These are phyloP conservation scores for Acanthococcus lagerstroemiae DNA, from an alignment of 2,888 invertebrate species.

Conservation along the genomic window DNA sequence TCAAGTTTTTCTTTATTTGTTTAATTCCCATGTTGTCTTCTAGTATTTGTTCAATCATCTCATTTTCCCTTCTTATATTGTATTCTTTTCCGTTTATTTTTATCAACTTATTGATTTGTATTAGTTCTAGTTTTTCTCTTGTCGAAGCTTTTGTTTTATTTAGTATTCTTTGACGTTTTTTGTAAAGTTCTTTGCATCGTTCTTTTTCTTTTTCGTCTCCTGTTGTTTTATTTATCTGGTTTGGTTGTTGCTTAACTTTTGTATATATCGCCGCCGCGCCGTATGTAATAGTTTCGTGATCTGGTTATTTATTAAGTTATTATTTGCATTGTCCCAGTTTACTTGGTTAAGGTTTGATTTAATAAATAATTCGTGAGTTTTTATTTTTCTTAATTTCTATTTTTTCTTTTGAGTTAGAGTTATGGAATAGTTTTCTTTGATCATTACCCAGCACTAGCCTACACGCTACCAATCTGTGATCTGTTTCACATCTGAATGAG, in stretches of 20 bases:
- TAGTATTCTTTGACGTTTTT: neutral
- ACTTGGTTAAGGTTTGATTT: neutral
- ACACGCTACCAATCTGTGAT: neutral
- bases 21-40: no score
- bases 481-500: neutral
- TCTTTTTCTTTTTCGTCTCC: neutral
- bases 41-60: neutral
- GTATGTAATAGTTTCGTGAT: neutral
- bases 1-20: no score
- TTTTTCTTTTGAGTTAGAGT: neutral
- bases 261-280: neutral
- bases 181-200: neutral
- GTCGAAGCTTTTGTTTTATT: neutral
- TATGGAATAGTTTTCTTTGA: neutral
- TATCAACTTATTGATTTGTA: no score
- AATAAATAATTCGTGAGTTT: neutral
- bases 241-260: neutral
- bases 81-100: neutral
- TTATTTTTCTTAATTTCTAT: neutral
- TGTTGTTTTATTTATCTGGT: neutral
- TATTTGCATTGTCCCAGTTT: neutral
- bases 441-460: neutral
- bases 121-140: neutral
- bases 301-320: neutral
- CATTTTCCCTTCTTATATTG: neutral